phyloP scores from a whole-genome alignment of 2,888 invertebrate species.

The Stenolophus ochropezus region DNA sequence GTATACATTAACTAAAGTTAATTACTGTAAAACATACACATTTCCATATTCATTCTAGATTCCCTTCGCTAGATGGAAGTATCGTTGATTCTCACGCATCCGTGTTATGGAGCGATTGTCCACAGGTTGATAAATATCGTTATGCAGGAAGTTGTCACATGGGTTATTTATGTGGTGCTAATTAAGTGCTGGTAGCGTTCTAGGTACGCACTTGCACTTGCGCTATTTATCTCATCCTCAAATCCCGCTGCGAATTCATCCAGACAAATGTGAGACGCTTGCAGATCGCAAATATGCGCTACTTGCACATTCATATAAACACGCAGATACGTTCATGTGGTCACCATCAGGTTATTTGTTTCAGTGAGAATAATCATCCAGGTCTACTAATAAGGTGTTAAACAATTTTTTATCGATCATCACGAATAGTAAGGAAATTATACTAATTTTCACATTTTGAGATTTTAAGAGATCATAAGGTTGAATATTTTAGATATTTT shows the following conservation, averaged over 20 bases:
- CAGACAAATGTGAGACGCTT: neutral
- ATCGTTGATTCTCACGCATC: neutral
- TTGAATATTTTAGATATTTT: too few species aligned
- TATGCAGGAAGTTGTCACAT: slow-evolving; percentile 40
- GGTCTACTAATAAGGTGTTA: too few species aligned
- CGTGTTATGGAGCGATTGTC: slow-evolving; percentile 24
- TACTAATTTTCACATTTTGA: too few species aligned
- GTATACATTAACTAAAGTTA: too few species aligned
- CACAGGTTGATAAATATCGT: slow-evolving; percentile 35
- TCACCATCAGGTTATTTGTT: too few species aligned
- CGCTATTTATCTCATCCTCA: slow-evolving; percentile 35
- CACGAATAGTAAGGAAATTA: too few species aligned
- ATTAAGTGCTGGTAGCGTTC: slow-evolving; percentile 45
- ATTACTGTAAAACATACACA: too few species aligned
- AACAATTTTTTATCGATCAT: too few species aligned
- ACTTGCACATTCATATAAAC: too few species aligned
- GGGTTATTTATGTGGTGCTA: slow-evolving; percentile 36
- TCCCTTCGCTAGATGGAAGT: neutral
- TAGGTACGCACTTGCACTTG: slow-evolving; percentile 11
- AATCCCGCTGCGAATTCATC: neutral
- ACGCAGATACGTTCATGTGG: too few species aligned
- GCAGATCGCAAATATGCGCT: slow-evolving; percentile 5
- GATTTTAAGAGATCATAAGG: too few species aligned
- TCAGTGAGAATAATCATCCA: too few species aligned
- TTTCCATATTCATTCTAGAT: neutral